Evolutionary conservation across 2,888 invertebrate species (phyloP), one percentile per base, ranked within the genome.

Genomic region (Caenorhabditis panamensis): DNA sequence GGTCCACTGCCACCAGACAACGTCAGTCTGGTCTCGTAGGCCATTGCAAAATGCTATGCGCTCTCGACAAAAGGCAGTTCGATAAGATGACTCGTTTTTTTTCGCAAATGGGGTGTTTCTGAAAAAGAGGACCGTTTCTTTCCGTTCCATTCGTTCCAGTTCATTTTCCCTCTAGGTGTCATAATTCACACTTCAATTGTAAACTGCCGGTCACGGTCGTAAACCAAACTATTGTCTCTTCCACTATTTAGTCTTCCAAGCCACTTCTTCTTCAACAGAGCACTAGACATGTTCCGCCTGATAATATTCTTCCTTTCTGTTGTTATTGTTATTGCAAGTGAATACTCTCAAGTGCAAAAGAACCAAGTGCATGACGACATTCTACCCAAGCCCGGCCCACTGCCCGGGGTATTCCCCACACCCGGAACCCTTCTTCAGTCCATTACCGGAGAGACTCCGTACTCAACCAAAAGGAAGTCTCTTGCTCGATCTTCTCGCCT

Each of bases 371-470:
- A 9, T 16, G 41, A 41, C 28, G 47, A 63, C 49, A 49, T 51
- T 6, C 37, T 66, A 8, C 54, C 64, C 37, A 53, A 37, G 16
- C 64, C 64, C 26, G 18, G 53, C 4, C 11, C 54, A 2, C 26
- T 66, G n/a, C 64, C 64, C 8, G 53, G 18, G 11, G 11, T 9
- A 4, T 66, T 66, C 26, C 64, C 64, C 11, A n/a, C 49, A 8
- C 64, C 64, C 0, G 64, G 54, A n/a, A 9, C 11, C 16, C 18
- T 66, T 24, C 54, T 66, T 37, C 64, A 66, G 41, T 66, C 64
- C 18, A 18, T 66, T 24, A 54, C 41, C 41, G 64, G 31, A 11
- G 64, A 66, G 36, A 24, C 37, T 37, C 64, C 64, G 18, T 66
- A 66, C 49, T 53, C 22, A 41, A 20, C n/a, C 20, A 36, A 58